A percentile compares a stretch with the other conserved stretches of the same genome.
Evolutionary conservation across 2,888 invertebrate species (phyloP).

Genomic region (Argyra leucocephala): DNA sequence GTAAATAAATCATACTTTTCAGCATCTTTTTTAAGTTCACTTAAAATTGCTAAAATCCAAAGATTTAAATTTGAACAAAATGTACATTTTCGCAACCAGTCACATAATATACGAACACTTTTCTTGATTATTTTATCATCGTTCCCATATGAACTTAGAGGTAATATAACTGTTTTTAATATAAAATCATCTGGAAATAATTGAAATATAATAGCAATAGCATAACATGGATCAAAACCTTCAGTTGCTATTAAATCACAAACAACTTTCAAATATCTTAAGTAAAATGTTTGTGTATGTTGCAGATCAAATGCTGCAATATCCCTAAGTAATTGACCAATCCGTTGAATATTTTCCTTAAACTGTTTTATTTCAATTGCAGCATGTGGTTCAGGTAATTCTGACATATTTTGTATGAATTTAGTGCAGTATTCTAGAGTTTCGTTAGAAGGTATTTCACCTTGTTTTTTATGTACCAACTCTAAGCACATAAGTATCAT

Average conservation of each 20-base stretch:
- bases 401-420: neutral
- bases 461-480: neutral
- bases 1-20: slow-evolving; percentile 49
- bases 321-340: neutral
- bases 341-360: neutral
- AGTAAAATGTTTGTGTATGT: neutral
- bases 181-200: slow-evolving; percentile 36
- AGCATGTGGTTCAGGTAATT: neutral
- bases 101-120: slow-evolving; percentile 50
- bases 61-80: slow-evolving; percentile 54
- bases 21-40: slow-evolving; percentile 51
- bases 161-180: slow-evolving; percentile 35
- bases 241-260: slow-evolving; percentile 30
- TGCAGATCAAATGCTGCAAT: neutral
- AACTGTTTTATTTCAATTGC: neutral
- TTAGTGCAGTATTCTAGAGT: neutral
- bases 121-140: slow-evolving; percentile 26
- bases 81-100: slow-evolving; percentile 58
- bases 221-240: slow-evolving; percentile 32
- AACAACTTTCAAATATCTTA: neutral
- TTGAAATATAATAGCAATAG: slow-evolving; percentile 39
- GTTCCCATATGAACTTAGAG: slow-evolving; percentile 29
- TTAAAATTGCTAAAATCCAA: slow-evolving; percentile 58
- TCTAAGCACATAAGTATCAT: neutral
- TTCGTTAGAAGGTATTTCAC: neutral